Conservation (phyloP, 2,888 invertebrate species). For the Meghimatium bilineatum region DNA sequence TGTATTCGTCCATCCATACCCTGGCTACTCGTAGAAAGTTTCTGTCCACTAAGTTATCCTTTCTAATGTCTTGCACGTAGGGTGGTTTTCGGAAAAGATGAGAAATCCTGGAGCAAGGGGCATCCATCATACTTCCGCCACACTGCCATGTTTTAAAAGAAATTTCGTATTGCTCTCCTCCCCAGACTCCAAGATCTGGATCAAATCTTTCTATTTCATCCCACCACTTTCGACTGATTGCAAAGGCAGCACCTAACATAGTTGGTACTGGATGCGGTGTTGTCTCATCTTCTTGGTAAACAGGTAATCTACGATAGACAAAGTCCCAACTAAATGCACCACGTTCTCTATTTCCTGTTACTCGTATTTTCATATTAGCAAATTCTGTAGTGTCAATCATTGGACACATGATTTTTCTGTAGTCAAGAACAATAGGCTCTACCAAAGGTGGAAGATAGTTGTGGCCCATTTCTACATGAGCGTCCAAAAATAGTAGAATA, state of each 20-base stretch:
- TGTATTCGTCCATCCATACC: no score
- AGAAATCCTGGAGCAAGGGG: no score
- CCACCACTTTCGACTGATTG: slow-evolving; percentile 94
- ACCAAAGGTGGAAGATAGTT: slow-evolving; percentile 48
- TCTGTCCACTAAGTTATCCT: no score
- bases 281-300: slow-evolving; percentile 2
- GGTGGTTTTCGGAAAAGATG: no score
- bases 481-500: slow-evolving; percentile 49
- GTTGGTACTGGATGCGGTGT: slow-evolving; percentile 46
- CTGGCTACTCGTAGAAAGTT: no score
- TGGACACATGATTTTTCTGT: slow-evolving; percentile 45
- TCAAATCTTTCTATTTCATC: slow-evolving; percentile 96
- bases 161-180: slow-evolving; percentile 79
- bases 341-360: not conserved
- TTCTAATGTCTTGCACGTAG: no score
- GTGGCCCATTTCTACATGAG: slow-evolving; percentile 47
- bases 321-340: slow-evolving; percentile 18
- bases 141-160: slow-evolving; percentile 85
- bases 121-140: slow-evolving; percentile 58
- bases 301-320: not conserved
- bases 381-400: slow-evolving; percentile 25
- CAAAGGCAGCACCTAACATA: slow-evolving; percentile 82
- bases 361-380: not conserved
- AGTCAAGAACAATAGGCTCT: slow-evolving; percentile 36
- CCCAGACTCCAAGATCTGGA: slow-evolving; percentile 98